phyloP scores from a whole-genome alignment of 2,888 invertebrate genomes.

The Drosophila kuntzei region DNA sequence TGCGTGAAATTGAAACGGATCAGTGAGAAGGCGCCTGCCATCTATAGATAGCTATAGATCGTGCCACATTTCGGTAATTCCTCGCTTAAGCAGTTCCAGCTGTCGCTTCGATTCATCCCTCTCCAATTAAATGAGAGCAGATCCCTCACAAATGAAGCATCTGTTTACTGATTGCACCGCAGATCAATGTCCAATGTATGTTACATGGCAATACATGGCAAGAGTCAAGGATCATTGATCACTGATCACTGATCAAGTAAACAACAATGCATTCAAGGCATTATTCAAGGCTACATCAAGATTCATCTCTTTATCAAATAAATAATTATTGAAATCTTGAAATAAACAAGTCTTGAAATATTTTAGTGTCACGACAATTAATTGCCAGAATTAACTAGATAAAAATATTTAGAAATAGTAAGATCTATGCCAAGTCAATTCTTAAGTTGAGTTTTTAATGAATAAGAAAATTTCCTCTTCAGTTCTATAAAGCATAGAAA shows the following conservation, averaged over 20 bases:
- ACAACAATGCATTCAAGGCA: neutral
- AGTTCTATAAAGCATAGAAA: too few relatives aligned
- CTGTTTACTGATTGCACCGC: slow-evolving; percentile 9
- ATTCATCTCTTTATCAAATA: neutral
- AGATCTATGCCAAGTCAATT: neutral
- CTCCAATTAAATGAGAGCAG: neutral
- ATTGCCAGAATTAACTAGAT: neutral
- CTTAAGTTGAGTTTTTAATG: too few relatives aligned
- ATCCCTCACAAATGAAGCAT: neutral
- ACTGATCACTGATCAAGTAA: slow-evolving; percentile 6
- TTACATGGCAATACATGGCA: too few relatives aligned
- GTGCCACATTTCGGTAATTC: slow-evolving; percentile 13
- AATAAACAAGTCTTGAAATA: neutral
- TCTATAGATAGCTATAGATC: neutral
- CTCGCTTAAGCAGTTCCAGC: slow-evolving; percentile 21
- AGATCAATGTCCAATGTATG: slow-evolving; percentile 7
- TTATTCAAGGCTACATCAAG: neutral
- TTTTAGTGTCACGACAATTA: neutral
- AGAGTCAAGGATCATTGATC: slow-evolving; percentile 9
- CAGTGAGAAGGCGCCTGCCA: slow-evolving; percentile 12
- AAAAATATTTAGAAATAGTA: neutral
- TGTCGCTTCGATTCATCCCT: slow-evolving; percentile 19
- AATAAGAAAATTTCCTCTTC: too few relatives aligned
- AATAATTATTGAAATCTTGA: neutral
- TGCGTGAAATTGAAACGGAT: neutral